These are phyloP conservation scores for Perccottus glenii DNA, from an alignment of 2,113 vertebrate species.

Conservation along the genomic window DNA sequence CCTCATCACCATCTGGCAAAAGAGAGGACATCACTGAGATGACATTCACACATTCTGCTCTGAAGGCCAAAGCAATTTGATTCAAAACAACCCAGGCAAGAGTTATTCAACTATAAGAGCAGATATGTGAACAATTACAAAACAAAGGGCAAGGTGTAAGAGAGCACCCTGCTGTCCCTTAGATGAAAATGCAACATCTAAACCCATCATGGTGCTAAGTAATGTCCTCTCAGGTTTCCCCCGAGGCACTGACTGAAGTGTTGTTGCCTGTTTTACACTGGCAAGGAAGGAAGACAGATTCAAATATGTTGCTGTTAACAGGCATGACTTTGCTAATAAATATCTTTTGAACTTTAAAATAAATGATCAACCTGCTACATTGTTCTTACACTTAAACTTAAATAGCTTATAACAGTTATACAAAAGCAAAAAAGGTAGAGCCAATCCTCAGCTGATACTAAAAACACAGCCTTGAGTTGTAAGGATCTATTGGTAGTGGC, in stretches of 20 bases:
- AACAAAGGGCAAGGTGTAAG: constrained; percentile 19
- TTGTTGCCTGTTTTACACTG: not conserved
- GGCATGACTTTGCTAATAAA: not conserved
- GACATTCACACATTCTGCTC: constrained; percentile 60
- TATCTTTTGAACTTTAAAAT: not conserved
- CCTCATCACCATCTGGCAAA: constrained; percentile 55
- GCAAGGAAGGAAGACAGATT: not conserved
- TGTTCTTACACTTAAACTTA: not conserved
- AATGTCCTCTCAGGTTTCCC: not conserved
- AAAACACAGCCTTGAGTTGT: no score
- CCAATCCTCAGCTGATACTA: no score
- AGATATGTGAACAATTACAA: not conserved
- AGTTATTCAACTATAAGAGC: constrained; percentile 1
- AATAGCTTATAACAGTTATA: not conserved
- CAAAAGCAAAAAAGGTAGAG: no score
- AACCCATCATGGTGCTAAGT: not conserved
- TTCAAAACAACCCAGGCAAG: constrained; percentile 14
- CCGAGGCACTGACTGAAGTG: not conserved
- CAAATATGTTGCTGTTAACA: not conserved
- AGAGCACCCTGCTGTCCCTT: constrained; percentile 58
- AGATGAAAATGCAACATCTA: constrained; percentile 26
- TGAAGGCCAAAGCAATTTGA: constrained; percentile 33
- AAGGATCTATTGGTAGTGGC: no score
- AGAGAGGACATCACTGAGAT: constrained; percentile 37
- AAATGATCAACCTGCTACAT: not conserved